Evolutionary conservation across 2,113 vertebrate genomes (phyloP).

Genomic region (Pongo abelii): DNA sequence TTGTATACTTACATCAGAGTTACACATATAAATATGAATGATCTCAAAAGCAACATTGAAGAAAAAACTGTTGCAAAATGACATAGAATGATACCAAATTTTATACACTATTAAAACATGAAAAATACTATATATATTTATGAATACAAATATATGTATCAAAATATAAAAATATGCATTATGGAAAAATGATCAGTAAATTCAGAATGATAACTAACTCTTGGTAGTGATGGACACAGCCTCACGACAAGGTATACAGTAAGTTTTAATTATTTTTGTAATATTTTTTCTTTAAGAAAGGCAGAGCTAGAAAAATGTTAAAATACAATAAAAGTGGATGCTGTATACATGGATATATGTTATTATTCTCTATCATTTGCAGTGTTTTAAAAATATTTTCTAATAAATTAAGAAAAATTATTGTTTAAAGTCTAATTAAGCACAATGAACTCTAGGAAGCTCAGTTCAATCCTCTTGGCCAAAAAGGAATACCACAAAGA

Average conservation of each 20-base stretch:
- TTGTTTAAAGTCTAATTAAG: neutral
- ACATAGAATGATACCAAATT: neutral
- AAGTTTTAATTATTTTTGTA: neutral
- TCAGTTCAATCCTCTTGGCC: neutral
- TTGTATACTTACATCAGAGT: neutral
- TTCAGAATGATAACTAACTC: neutral
- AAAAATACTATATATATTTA: neutral
- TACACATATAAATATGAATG: neutral
- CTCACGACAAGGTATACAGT: neutral
- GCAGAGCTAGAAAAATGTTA: neutral
- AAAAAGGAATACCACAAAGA: neutral
- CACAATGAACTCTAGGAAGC: neutral
- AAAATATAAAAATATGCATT: neutral
- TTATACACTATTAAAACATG: neutral
- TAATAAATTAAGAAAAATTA: neutral
- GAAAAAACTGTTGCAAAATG: neutral
- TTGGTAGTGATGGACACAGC: neutral
- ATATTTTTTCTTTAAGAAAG: neutral
- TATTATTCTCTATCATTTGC: neutral
- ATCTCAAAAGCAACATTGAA: neutral
- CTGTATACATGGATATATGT: neutral
- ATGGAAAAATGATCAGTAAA: neutral
- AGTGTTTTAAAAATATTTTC: neutral
- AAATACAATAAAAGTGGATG: neutral
- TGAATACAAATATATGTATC: neutral